Conservation (phyloP, 1,140 invertebrate genomes). For the Dysdera silvatica region DNA sequence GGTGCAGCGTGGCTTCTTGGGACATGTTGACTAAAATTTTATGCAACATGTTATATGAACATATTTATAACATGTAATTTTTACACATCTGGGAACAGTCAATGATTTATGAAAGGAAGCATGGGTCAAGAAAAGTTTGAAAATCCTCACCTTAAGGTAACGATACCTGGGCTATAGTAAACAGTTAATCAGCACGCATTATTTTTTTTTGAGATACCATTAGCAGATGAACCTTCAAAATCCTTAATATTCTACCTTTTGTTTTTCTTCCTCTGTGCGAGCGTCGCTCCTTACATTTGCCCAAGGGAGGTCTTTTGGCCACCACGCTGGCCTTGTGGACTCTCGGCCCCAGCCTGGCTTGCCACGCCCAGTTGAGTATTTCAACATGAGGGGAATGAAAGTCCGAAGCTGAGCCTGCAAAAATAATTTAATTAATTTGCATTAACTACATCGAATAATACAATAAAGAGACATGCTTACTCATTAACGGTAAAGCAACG, state of each 20-base stretch:
- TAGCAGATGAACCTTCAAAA: background rate
- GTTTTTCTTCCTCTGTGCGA: constrained; percentile 89
- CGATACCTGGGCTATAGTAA: too few relatives aligned
- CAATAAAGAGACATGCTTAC: background rate
- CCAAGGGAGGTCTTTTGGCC: constrained; percentile 95
- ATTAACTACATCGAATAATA: background rate
- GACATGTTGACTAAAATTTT: background rate
- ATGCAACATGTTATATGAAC: too few relatives aligned
- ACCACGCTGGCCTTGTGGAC: constrained; percentile 90
- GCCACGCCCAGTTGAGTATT: constrained; percentile 91
- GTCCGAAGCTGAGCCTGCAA: constrained; percentile 77
- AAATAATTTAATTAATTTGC: background rate
- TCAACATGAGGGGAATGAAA: constrained; percentile 95
- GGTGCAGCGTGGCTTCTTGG: too few relatives aligned
- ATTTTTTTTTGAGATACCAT: background rate
- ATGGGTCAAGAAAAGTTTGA: too few relatives aligned
- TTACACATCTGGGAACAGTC: too few relatives aligned
- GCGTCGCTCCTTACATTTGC: constrained; percentile 97
- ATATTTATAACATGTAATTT: too few relatives aligned
- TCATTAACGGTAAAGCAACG: too few relatives aligned
- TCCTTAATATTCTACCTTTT: constrained; percentile 60
- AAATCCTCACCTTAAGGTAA: too few relatives aligned
- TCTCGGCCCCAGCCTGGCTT: constrained; percentile 97
- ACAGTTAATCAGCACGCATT: too few relatives aligned
- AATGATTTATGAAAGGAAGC: too few relatives aligned